Conservation (phyloP, 2,888 invertebrate genomes). For the Ceriagrion tenellum region DNA sequence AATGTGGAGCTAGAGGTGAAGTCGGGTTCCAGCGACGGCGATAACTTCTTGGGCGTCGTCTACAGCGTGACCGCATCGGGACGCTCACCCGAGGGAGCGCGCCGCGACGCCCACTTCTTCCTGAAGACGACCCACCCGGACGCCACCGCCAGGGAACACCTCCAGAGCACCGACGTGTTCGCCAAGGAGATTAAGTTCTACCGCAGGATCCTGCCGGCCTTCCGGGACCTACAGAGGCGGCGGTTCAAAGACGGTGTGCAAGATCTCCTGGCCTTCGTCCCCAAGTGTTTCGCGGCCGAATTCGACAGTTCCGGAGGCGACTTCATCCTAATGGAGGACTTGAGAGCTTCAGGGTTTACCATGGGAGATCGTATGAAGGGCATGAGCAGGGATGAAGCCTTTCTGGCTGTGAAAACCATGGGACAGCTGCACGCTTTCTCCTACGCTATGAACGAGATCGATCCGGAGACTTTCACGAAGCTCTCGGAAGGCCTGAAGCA, state of each 20-base stretch:
- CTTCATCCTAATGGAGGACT: constrained; percentile 71
- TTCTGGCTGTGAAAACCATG: constrained; percentile 69
- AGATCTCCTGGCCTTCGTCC: constrained; percentile 7
- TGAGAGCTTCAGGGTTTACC: constrained; percentile 70
- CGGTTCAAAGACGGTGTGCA: background rate
- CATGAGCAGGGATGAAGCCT: constrained; percentile 69
- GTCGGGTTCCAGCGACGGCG: background rate
- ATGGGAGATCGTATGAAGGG: constrained; percentile 71
- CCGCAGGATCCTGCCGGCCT: background rate
- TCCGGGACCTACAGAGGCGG: background rate
- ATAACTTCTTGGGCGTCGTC: constrained; percentile 29
- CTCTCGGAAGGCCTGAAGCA: background rate
- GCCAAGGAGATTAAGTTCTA: constrained; percentile 14
- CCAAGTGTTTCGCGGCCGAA: background rate
- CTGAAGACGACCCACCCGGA: constrained; percentile 16
- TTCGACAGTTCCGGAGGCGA: constrained; percentile 69
- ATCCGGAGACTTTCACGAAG: background rate
- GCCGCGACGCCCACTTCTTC: background rate
- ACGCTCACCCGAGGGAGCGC: background rate
- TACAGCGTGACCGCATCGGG: constrained; percentile 2
- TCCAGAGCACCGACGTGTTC: background rate
- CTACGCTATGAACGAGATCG: constrained; percentile 2
- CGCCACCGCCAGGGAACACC: background rate
- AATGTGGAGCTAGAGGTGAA: background rate
- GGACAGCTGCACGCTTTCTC: constrained; percentile 69